Evolutionary conservation across 2,113 vertebrate genomes (phyloP).

Genomic region (Nothoprocta perdicaria): DNA sequence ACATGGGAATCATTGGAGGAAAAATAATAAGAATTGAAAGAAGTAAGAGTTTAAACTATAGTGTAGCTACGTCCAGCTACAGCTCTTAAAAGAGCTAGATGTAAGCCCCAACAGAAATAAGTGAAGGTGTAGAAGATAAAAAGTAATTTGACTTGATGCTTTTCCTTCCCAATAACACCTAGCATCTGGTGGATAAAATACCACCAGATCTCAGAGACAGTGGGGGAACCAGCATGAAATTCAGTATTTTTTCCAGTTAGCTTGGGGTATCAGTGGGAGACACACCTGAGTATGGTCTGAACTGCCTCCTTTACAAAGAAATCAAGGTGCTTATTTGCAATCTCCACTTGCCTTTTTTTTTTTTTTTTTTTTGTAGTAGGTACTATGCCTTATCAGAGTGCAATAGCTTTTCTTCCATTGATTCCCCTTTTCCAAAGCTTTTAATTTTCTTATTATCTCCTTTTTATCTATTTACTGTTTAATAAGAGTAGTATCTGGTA

Average conservation of each 20-base stretch:
- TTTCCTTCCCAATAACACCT: background rate
- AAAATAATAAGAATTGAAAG: background rate
- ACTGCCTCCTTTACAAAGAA: background rate
- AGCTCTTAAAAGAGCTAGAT: background rate
- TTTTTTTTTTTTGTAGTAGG: background rate
- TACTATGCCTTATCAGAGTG: background rate
- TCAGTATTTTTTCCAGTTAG: rapidly evolving
- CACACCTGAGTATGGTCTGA: background rate
- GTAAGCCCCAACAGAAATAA: background rate
- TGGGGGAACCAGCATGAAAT: background rate
- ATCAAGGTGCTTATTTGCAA: background rate
- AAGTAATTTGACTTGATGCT: background rate
- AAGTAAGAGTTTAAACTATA: background rate
- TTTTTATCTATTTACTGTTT: background rate
- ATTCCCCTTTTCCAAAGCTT: background rate
- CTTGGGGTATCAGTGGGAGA: background rate
- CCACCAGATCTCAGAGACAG: background rate
- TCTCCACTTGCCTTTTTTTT: background rate
- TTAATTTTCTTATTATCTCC: background rate
- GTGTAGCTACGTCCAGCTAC: background rate
- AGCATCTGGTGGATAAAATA: background rate
- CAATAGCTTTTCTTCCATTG: background rate
- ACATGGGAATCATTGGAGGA: background rate
- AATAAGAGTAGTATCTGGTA: background rate
- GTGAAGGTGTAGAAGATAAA: background rate